phyloP scores from a whole-genome alignment of 2,888 invertebrate genomes.

The Chymomyza fuscimana region DNA sequence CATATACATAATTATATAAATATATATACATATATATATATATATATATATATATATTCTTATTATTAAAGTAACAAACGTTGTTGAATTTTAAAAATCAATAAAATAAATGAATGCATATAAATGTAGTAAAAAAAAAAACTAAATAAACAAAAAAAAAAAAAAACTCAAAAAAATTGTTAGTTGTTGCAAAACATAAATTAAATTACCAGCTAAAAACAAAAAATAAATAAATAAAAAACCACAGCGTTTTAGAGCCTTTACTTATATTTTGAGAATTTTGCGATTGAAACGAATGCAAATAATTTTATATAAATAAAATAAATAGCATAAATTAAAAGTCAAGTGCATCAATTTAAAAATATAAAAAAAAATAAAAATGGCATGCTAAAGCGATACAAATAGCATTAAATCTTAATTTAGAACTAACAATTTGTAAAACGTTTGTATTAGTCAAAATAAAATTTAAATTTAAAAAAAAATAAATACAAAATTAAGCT shows the following conservation, averaged over 20 bases:
- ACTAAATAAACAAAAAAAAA: conserved; percentile 26
- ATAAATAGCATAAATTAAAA: conserved; percentile 26
- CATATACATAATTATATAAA: conserved; percentile 46
- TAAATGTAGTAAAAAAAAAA: conserved; percentile 50
- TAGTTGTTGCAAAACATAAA: conserved; percentile 71
- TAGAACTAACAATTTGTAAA: conserved; percentile 63
- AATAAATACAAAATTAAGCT: conserved; percentile 23
- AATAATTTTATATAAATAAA: conserved; percentile 63
- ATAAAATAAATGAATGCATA: conserved; percentile 42
- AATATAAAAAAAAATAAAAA: conserved; percentile 40
- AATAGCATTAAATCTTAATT: conserved; percentile 39
- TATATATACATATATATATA: conserved; percentile 49
- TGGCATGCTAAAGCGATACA: conserved; percentile 44
- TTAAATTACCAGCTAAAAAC: conserved; percentile 41
- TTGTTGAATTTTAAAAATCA: conserved; percentile 73
- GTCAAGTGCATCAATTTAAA: conserved; percentile 23
- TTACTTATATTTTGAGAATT: conserved; percentile 77
- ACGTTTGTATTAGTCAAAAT: conserved; percentile 53
- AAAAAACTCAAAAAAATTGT: conserved; percentile 57
- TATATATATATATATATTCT: conserved; percentile 61
- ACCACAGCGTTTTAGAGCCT: conserved; percentile 73
- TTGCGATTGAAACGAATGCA: conserved; percentile 62
- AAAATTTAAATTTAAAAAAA: conserved; percentile 29
- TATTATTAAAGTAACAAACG: conserved; percentile 57
- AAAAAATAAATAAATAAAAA: conserved; percentile 43